phyloP scores from a whole-genome alignment of 1,140 invertebrate genomes.

The Thrips palmi region DNA sequence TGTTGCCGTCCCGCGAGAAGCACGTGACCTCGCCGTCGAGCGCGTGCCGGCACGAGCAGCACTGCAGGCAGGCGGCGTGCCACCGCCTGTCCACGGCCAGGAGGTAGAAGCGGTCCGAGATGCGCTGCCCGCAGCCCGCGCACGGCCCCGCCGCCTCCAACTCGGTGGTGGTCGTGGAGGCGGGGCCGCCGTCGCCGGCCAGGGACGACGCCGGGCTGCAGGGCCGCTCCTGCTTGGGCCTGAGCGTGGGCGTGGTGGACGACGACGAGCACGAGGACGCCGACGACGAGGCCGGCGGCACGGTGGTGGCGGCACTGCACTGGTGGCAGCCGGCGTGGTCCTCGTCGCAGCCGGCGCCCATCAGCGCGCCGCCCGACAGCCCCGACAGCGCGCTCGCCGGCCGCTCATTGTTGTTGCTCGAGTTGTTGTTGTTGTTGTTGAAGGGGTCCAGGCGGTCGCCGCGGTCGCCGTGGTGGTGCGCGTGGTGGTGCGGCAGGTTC shows the following conservation, averaged over 20 bases:
- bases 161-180: conserved; percentile 27
- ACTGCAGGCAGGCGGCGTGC: conserved; percentile 82
- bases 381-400: not conserved
- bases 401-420: conserved; percentile 26
- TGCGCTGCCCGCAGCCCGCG: conserved; percentile 66
- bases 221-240: conserved; percentile 20
- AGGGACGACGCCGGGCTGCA: conserved; percentile 18
- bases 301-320: no score
- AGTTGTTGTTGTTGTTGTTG: conserved; percentile 27
- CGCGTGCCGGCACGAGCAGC: conserved; percentile 73
- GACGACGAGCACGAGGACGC: conserved; percentile 28
- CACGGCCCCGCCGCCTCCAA: conserved; percentile 36
- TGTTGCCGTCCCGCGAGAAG: conserved; percentile 82
- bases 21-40: conserved; percentile 84
- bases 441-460: conserved; percentile 20
- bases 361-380: conserved; percentile 20
- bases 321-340: conserved; percentile 22
- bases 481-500: conserved; percentile 32
- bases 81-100: conserved; percentile 72
- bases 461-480: conserved; percentile 18
- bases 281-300: conserved; percentile 17
- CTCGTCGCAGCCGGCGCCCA: conserved; percentile 21
- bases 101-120: conserved; percentile 81
- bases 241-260: conserved; percentile 23
- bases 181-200: conserved; percentile 16